Conservation (phyloP, 1,140 invertebrate species). For the Bombus ignitus region DNA sequence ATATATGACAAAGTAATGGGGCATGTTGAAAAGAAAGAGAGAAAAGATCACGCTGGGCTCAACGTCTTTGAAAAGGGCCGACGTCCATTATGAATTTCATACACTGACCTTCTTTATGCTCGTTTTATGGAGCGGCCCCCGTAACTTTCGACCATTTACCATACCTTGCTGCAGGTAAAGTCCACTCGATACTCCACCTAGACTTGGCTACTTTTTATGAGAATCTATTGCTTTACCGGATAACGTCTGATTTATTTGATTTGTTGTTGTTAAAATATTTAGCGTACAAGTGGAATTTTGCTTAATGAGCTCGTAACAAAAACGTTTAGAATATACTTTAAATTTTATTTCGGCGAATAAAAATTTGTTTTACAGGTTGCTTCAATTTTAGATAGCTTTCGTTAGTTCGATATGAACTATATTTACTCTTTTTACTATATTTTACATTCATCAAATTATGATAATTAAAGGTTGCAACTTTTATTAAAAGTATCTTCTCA, state of each 20-base stretch:
- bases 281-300: too few species aligned
- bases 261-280: too few species aligned
- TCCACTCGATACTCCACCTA: slow-evolving; percentile 12
- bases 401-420: too few species aligned
- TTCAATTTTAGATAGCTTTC: neutral
- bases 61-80: slow-evolving; percentile 64
- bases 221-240: slow-evolving; percentile 53
- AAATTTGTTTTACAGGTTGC: neutral
- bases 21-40: neutral
- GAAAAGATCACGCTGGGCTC: slow-evolving; percentile 40
- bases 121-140: slow-evolving; percentile 37
- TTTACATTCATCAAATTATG: too few species aligned
- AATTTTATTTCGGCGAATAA: neutral
- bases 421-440: too few species aligned
- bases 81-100: slow-evolving; percentile 75
- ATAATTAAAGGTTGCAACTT: too few species aligned
- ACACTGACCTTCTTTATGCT: slow-evolving; percentile 63
- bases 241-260: slow-evolving; percentile 3
- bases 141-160: slow-evolving; percentile 62
- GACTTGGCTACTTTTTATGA: slow-evolving; percentile 51
- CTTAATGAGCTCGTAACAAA: too few species aligned
- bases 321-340: too few species aligned
- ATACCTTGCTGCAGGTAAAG: slow-evolving; percentile 57
- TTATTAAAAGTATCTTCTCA: too few species aligned
- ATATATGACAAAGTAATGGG: neutral